A percentile compares a stretch with the other conserved stretches of the same genome.
Evolutionary conservation across 2,113 vertebrate genomes (phyloP).

Genomic region (Macrotus californicus): DNA sequence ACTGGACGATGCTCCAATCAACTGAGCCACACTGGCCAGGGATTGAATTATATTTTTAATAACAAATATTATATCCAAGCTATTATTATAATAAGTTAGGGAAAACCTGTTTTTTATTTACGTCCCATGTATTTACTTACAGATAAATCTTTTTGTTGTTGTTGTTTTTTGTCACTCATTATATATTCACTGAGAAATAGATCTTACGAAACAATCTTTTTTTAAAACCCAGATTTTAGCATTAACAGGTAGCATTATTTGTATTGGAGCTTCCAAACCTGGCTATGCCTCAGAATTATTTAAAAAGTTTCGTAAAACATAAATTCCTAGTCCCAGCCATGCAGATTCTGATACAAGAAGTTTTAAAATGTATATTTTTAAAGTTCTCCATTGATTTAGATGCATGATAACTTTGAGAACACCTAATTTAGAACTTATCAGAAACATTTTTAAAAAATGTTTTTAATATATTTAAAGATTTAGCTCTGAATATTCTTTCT

Average conservation of each 20-base stretch:
- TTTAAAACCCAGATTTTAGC: neutral
- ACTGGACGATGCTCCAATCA: too few relatives aligned
- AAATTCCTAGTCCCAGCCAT: neutral
- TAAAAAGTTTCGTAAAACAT: neutral
- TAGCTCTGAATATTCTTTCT: neutral
- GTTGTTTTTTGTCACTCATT: neutral
- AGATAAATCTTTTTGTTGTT: constrained; percentile 11
- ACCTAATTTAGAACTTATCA: neutral
- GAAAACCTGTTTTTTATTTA: constrained; percentile 30
- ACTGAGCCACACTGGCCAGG: too few relatives aligned
- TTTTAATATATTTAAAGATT: neutral
- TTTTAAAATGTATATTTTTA: neutral
- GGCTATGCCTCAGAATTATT: neutral
- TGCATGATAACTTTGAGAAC: neutral
- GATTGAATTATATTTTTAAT: constrained; percentile 41
- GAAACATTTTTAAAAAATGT: neutral
- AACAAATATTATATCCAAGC: neutral
- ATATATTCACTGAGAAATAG: neutral
- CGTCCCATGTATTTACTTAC: neutral
- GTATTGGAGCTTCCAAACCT: neutral
- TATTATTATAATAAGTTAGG: neutral
- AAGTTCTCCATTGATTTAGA: neutral
- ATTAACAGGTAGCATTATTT: neutral
- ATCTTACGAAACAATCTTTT: neutral
- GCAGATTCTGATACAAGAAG: neutral